A percentile compares a stretch with the other conserved stretches of the same genome.
Evolutionary conservation across 2,113 vertebrate species (phyloP).

Genomic region (Ptilonorhynchus violaceus): DNA sequence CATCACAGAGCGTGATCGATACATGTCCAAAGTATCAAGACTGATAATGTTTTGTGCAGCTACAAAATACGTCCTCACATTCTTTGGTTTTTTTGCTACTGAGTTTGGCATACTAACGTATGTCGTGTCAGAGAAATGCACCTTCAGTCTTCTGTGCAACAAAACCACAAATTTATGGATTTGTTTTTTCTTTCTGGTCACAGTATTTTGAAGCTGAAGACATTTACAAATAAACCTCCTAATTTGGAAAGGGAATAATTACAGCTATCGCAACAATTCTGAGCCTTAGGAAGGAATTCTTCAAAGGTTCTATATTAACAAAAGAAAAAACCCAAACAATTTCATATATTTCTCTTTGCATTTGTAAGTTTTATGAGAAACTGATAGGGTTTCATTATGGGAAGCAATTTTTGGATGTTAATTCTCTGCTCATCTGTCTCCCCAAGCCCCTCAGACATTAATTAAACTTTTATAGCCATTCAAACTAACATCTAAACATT

Average conservation of each 20-base stretch:
- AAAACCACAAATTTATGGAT: background rate
- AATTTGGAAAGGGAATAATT: background rate
- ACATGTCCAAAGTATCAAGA: background rate
- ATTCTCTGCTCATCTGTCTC: constrained; percentile 43
- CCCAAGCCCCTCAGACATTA: constrained; percentile 39
- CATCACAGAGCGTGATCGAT: background rate
- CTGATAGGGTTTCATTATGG: background rate
- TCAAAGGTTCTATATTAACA: background rate
- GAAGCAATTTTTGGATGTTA: constrained; percentile 54
- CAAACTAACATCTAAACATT: constrained; percentile 50
- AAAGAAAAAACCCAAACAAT: background rate
- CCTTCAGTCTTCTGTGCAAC: background rate
- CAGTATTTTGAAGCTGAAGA: background rate
- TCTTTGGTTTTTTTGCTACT: background rate
- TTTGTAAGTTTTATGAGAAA: background rate
- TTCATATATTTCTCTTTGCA: background rate
- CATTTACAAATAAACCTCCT: background rate
- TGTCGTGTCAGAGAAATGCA: background rate
- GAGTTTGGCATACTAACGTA: background rate
- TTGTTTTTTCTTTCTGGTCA: background rate
- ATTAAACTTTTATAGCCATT: constrained; percentile 54
- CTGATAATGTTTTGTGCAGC: background rate
- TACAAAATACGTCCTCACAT: background rate
- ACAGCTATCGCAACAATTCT: background rate
- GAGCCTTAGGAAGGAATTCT: background rate